Evolutionary conservation across 2,888 invertebrate genomes (phyloP), one percentile per base, ranked within the genome.

Genomic region (Scaptodrosophila latifasciaeformis): DNA sequence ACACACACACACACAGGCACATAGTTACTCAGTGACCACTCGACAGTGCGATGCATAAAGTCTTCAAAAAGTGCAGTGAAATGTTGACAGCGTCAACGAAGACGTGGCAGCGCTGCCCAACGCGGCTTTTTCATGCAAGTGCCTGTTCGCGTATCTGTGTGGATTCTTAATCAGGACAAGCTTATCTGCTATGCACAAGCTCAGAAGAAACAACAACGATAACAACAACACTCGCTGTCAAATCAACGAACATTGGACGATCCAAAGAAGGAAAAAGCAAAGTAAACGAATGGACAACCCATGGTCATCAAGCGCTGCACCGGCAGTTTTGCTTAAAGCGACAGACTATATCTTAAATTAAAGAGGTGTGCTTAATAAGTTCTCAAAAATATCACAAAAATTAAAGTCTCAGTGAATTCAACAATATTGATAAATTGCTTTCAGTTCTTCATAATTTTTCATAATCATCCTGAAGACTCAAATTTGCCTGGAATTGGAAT

Each of bases 141-240:
- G 29, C 6, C 9, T 29, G 13, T 6, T 4, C 13, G 44, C 21
- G 19, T 18, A 4, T 18, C 21, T 21, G 31, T 40, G 40, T 40
- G 69, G 78, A 70, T 67, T 72, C 82, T 81, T 83, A 84, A 82
- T 82, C 82, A 83, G 81, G 64, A 66, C 65, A 59, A 80, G 67
- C 79, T 82, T 81, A 83, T 83, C 84, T 71, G 76, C 60, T 71
- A 82, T 82, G 83, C 79, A 83, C 65, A 72, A 58, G 62, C 51
- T 60, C 18, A 52, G 35, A 45, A 56, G 43, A 43, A 49, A 50
- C 60, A 65, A 59, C 50, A 37, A 58, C 50, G 59, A 17, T 47
- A 56, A 42, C 46, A 49, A 48, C 61, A 67, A 59, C 50, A n/a
- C n/a, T n/a, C n/a, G 60, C 66, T 68, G 68, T 68, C 68, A 65